Evolutionary conservation across 2,797 vertebrate species (phyloP).

Genomic region (Acipenser oxyrinchus): DNA sequence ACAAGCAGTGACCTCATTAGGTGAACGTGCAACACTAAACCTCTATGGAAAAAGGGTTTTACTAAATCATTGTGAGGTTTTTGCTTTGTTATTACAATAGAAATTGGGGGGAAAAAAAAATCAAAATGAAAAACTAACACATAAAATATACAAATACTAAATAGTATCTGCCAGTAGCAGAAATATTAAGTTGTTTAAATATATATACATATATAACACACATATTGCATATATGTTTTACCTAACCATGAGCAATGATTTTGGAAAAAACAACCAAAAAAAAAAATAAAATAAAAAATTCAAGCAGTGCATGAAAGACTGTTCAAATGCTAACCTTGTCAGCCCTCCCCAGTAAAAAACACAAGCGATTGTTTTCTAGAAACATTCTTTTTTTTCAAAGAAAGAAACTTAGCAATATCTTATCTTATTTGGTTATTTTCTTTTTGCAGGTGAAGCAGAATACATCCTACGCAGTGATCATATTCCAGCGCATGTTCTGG

Average conservation of each 20-base stretch:
- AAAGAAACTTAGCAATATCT: not conserved
- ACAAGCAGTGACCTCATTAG: slow-evolving; percentile 83
- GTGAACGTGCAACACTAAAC: slow-evolving; percentile 14
- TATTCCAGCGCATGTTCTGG: too few species aligned
- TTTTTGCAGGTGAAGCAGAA: too few species aligned
- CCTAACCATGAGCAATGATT: too few species aligned
- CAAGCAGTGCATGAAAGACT: slow-evolving; percentile 26
- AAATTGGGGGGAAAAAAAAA: slow-evolving; percentile 37
- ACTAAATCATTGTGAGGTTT: slow-evolving; percentile 51
- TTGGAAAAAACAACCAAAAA: slow-evolving; percentile 25
- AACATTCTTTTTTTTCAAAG: not conserved
- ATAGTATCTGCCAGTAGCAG: slow-evolving; percentile 60
- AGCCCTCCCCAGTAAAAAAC: slow-evolving; percentile 19
- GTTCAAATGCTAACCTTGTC: slow-evolving; percentile 71
- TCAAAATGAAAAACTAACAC: slow-evolving; percentile 20
- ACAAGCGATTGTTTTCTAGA: not conserved
- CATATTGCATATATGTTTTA: too few species aligned
- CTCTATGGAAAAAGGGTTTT: not conserved
- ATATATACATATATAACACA: too few species aligned
- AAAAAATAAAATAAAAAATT: slow-evolving; percentile 20
- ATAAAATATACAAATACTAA: slow-evolving; percentile 44
- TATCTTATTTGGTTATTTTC: too few species aligned
- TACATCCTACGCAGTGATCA: too few species aligned
- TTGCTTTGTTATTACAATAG: slow-evolving; percentile 4
- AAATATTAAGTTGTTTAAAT: slow-evolving; percentile 28